These are phyloP conservation scores for Octomys mimax DNA, from an alignment of 2,797 vertebrate genomes.

Conservation along the genomic window DNA sequence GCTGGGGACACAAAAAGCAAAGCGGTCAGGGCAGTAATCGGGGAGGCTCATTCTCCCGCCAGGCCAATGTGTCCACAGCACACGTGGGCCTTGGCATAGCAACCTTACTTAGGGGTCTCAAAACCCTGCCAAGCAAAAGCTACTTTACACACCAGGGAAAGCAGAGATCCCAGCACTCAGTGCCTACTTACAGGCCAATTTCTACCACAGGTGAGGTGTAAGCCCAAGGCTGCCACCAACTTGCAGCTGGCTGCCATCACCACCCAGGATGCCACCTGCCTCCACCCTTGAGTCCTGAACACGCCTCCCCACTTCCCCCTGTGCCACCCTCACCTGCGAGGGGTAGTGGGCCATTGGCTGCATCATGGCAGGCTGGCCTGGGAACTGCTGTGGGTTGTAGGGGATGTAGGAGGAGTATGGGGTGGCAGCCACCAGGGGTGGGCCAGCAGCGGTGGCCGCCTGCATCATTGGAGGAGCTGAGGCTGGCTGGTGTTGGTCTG, in stretches of 20 bases:
- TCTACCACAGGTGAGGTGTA: not conserved
- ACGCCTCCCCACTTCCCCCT: not conserved
- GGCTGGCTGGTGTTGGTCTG: conserved; percentile 92
- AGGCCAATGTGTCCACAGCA: not conserved
- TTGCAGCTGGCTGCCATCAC: not conserved
- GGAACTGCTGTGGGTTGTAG: conserved; percentile 92
- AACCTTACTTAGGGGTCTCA: no score
- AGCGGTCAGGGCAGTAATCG: not conserved
- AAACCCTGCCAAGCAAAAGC: rapidly evolving
- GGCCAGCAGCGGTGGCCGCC: conserved; percentile 92
- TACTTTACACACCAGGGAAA: not conserved
- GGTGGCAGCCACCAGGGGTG: conserved; percentile 94
- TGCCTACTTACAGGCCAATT: not conserved
- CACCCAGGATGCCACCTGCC: no score
- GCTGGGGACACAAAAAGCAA: conserved; percentile 82
- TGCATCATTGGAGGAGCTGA: conserved; percentile 93
- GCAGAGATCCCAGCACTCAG: no score
- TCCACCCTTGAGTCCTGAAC: no score
- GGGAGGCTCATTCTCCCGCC: not conserved
- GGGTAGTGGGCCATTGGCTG: conserved; percentile 95
- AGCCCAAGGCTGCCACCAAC: not conserved
- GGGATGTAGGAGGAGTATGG: conserved; percentile 95
- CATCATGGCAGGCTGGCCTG: conserved; percentile 92
- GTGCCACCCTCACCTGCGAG: conserved; percentile 90
- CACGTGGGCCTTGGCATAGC: not conserved